Conservation (phyloP, 1,140 invertebrate genomes). For the Saxidomus purpurata region DNA sequence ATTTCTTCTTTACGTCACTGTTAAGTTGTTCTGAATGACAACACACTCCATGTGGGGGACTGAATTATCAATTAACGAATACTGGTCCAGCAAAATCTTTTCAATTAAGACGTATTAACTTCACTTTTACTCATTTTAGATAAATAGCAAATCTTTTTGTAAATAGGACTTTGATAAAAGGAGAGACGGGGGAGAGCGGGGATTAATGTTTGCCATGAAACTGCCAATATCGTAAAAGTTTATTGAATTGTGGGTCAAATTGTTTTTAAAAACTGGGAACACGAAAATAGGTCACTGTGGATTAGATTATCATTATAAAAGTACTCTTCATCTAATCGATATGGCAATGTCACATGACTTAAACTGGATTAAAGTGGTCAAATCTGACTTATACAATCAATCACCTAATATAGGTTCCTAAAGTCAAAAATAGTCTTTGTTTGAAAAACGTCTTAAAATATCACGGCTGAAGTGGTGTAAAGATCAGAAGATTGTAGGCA, state of each 20-base stretch:
- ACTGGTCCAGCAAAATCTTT: neutral
- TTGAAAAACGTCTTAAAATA: too few species aligned
- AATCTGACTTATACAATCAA: too few species aligned
- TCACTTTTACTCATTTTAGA: neutral
- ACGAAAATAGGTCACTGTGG: neutral
- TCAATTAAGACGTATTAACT: slow-evolving; percentile 17
- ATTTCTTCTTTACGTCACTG: neutral
- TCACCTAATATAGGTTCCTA: too few species aligned
- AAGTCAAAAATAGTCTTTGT: too few species aligned
- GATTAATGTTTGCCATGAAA: neutral
- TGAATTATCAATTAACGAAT: slow-evolving; percentile 5
- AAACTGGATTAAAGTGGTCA: neutral
- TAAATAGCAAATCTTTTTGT: slow-evolving; percentile 5
- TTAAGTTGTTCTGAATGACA: neutral
- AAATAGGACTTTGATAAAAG: neutral
- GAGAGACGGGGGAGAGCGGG: neutral
- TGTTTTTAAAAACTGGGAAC: neutral
- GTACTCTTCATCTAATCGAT: neutral
- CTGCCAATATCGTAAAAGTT: neutral
- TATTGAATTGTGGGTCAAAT: neutral
- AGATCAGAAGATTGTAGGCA: too few species aligned
- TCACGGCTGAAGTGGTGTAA: too few species aligned
- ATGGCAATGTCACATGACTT: neutral
- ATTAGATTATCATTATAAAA: neutral
- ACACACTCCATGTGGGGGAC: neutral